A percentile compares a stretch with the other conserved stretches of the same genome.
Conservation (phyloP, 2,888 invertebrate genomes). For the Drosophila borborema region DNA sequence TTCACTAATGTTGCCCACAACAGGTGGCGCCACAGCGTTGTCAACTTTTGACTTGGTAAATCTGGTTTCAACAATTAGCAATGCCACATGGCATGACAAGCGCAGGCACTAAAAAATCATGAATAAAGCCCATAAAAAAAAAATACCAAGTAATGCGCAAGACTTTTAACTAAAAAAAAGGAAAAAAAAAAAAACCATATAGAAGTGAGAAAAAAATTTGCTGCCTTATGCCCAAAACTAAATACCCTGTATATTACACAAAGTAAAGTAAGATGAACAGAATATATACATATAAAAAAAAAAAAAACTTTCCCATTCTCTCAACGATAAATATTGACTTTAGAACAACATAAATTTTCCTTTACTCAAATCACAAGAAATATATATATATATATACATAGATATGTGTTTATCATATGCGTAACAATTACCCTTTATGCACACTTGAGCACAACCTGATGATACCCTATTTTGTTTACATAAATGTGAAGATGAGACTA, state of each 20-base stretch:
- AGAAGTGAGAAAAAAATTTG: background rate
- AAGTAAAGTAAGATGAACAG: background rate
- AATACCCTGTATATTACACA: background rate
- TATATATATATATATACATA: background rate
- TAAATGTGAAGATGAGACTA: conserved; percentile 22
- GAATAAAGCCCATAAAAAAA: background rate
- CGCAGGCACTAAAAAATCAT: conserved; percentile 2
- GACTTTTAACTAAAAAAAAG: background rate
- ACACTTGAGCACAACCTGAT: background rate
- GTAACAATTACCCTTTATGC: background rate
- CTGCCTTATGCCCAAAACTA: too few relatives aligned
- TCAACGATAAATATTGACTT: background rate
- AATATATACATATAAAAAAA: too few relatives aligned
- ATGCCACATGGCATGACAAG: conserved; percentile 6
- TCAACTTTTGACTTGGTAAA: background rate
- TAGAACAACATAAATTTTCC: background rate
- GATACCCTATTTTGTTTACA: conserved; percentile 2
- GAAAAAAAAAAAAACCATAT: background rate
- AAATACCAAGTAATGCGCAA: background rate
- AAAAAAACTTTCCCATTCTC: background rate
- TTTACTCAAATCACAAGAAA: background rate
- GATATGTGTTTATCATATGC: background rate
- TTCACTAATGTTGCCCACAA: background rate
- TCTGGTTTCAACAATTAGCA: conserved; percentile 16
- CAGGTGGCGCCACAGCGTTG: conserved; percentile 46